Conservation (phyloP, 1,140 invertebrate species). For the Drosophila bocki region DNA sequence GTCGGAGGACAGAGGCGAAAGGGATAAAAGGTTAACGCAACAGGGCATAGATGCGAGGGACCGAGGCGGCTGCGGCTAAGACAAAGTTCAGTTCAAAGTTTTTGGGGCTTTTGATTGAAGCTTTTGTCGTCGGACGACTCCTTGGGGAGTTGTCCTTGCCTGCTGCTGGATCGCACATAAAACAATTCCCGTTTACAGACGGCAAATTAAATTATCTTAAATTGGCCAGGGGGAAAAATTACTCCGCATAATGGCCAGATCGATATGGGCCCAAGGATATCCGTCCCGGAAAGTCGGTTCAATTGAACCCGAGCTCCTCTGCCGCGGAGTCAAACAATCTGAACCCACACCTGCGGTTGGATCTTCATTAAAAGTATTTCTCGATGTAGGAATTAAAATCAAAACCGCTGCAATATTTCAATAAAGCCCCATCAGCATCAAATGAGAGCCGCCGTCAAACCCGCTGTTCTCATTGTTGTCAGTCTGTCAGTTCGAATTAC, state of each 20-base stretch:
- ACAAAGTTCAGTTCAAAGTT: constrained; percentile 61
- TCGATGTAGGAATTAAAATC: constrained; percentile 26
- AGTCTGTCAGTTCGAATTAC: constrained; percentile 67
- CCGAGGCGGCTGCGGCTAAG: background rate
- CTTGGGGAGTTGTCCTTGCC: constrained; percentile 13
- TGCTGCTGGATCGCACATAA: constrained; percentile 38
- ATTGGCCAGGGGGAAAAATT: constrained; percentile 42
- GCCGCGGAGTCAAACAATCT: constrained; percentile 43
- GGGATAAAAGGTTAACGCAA: constrained; percentile 72
- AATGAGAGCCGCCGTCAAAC: constrained; percentile 30
- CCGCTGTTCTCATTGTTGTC: constrained; percentile 43
- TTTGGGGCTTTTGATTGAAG: constrained; percentile 65
- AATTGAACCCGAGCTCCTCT: constrained; percentile 12
- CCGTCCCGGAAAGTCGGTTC: constrained; percentile 11
- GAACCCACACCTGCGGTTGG: constrained; percentile 42
- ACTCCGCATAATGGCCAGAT: constrained; percentile 23
- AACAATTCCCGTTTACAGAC: constrained; percentile 67
- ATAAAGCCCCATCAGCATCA: constrained; percentile 43
- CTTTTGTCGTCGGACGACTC: constrained; percentile 58
- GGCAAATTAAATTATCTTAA: constrained; percentile 59
- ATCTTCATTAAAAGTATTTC: constrained; percentile 21
- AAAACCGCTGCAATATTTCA: constrained; percentile 42
- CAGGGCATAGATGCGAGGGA: constrained; percentile 39
- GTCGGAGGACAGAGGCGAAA: constrained; percentile 16
- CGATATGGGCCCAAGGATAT: constrained; percentile 47